Evolutionary conservation across 2,113 vertebrate species (phyloP), one percentile per base, ranked within the genome.

Genomic region (Mionectes macconnelli): DNA sequence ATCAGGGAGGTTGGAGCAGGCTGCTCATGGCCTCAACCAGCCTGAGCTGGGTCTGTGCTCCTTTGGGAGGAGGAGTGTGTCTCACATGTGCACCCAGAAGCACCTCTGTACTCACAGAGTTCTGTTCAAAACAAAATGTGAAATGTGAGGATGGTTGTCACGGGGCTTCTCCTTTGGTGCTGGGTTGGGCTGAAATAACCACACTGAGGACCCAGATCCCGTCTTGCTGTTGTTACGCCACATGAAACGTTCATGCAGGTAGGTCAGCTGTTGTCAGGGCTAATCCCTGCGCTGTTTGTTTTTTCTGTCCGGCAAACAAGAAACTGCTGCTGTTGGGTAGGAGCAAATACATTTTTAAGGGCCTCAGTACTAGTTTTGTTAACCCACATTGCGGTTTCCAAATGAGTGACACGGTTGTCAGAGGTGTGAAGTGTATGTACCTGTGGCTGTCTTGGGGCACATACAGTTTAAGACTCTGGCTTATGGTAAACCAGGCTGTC

Each of bases 81-180:
- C 30, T 52, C 17, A 4, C 15, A 8, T 0, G 30, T 40, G 62
- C 45, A 0, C 73, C 69, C 64, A 24, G 2, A 39, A 37, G 20
- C 21, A 14, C 55, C 31, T 42, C n/a, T 14, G 52, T 44, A 3
- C 37, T 18, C 63, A 31, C 66, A 24, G 21, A 44, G 59, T 25
- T n/a, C 24, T 66, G 39, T 42, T n/a, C 15, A 20, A 39, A 53
- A 73, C 62, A 49, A 14, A 40, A 31, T 1, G 13, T 73, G 84
- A 12, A 31, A 53, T 0, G 2, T 13, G 45, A 49, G 76, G 55
- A n/a, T 0, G 4, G 1, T 15, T 37, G 45, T 21, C 31, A 5
- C 5, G 12, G 37, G 22, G 33, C 20, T 66, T 70, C 27, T 28
- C 40, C 44, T 37, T 59, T 22, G 33, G 42, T 3, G 1, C n/a